phyloP scores from a whole-genome alignment of 2,797 vertebrate genomes.

The Clarias fuscus region DNA sequence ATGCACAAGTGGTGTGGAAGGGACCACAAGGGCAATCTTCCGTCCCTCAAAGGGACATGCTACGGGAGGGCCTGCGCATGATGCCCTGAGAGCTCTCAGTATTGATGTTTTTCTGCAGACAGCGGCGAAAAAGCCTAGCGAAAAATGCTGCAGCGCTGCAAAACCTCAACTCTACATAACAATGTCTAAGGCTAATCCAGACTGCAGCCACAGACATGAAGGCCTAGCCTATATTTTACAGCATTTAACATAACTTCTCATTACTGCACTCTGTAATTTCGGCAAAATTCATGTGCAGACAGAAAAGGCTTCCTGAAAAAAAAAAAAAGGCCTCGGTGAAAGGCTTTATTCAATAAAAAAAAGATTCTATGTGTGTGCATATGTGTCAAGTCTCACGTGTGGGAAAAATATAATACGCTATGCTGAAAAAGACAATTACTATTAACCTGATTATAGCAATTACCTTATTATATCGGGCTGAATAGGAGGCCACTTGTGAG shows the following conservation, averaged over 20 bases:
- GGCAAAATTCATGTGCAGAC: constrained; percentile 63
- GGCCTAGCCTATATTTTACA: constrained; percentile 77
- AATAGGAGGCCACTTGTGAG: constrained; percentile 6
- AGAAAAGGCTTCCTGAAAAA: constrained; percentile 65
- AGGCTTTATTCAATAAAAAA: constrained; percentile 38
- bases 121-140: constrained; percentile 36
- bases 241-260: constrained; percentile 80
- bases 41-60: constrained; percentile 44
- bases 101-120: constrained; percentile 55
- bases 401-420: not conserved
- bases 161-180: constrained; percentile 77
- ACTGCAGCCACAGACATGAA: constrained; percentile 66
- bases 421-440: constrained; percentile 17
- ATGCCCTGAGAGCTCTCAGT: constrained; percentile 36
- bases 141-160: constrained; percentile 50
- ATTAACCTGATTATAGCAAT: constrained; percentile 16
- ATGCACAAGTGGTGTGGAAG: constrained; percentile 55
- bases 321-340: constrained; percentile 58
- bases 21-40: constrained; percentile 59
- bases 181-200: constrained; percentile 73
- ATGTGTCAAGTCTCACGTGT: constrained; percentile 53
- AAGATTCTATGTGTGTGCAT: constrained; percentile 31
- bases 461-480: not conserved
- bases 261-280: constrained; percentile 75
- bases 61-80: constrained; percentile 47